phyloP scores from a whole-genome alignment of 2,888 invertebrate genomes.

The Sinohyriopsis cumingii region DNA sequence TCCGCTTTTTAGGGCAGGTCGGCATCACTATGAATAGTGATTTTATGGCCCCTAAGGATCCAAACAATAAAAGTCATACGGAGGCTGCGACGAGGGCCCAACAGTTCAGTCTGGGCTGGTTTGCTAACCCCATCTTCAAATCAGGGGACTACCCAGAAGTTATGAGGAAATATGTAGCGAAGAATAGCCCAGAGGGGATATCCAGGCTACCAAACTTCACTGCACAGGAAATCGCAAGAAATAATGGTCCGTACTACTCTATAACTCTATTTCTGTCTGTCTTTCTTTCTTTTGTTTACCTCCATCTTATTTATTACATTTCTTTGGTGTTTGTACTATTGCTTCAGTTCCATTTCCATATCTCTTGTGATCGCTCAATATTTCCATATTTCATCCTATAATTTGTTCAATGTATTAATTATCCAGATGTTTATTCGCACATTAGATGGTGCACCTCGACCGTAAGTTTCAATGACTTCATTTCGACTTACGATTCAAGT shows the following conservation, averaged over 20 bases:
- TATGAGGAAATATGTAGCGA: constrained; percentile 31
- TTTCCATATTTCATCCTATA: too few species aligned
- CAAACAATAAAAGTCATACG: constrained; percentile 12
- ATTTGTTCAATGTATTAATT: too few species aligned
- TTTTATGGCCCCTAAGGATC: constrained; percentile 22
- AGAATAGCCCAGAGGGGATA: constrained; percentile 18
- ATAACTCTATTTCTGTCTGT: background rate
- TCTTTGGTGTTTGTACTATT: too few species aligned
- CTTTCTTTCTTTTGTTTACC: background rate
- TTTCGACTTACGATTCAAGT: too few species aligned
- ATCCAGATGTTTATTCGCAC: too few species aligned
- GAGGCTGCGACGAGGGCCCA: constrained; percentile 20
- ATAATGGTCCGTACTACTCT: constrained; percentile 35
- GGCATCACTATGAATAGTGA: constrained; percentile 27
- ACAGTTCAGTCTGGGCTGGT: constrained; percentile 51
- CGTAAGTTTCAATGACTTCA: too few species aligned
- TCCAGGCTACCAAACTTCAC: constrained; percentile 57
- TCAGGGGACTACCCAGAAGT: constrained; percentile 73
- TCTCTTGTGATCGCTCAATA: too few species aligned
- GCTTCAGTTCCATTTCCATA: too few species aligned
- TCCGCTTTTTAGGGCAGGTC: constrained; percentile 16
- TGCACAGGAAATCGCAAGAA: constrained; percentile 38
- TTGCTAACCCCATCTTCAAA: constrained; percentile 54
- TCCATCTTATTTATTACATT: too few species aligned
- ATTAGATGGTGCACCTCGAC: too few species aligned